Conservation (phyloP, 2,888 invertebrate species). For the Mesochorus sp. region DNA sequence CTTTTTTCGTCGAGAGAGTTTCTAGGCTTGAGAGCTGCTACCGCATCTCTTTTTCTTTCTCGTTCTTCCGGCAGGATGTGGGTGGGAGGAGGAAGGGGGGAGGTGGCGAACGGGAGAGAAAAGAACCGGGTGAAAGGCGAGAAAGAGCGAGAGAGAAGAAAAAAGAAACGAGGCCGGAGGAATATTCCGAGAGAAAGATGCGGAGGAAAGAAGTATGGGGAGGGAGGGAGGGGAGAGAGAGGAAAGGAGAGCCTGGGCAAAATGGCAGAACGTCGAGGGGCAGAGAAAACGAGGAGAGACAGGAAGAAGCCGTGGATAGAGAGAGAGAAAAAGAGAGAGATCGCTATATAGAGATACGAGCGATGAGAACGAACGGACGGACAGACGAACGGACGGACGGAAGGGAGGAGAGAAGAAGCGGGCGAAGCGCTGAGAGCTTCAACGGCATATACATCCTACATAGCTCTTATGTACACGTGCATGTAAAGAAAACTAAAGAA, state of each 20-base stretch:
- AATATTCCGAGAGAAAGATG: slow-evolving; percentile 34
- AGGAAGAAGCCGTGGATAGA: slow-evolving; percentile 57
- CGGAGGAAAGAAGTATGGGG: slow-evolving; percentile 17
- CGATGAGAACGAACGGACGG: slow-evolving; percentile 56
- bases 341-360: slow-evolving; percentile 29
- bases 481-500: slow-evolving; percentile 15
- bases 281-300: slow-evolving; percentile 37
- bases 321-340: too few relatives aligned
- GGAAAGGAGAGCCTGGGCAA: slow-evolving; percentile 31
- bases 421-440: slow-evolving; percentile 59
- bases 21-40: slow-evolving; percentile 19
- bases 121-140: slow-evolving; percentile 67
- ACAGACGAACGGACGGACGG: slow-evolving; percentile 44
- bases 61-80: slow-evolving; percentile 68
- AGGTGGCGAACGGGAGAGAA: slow-evolving; percentile 64
- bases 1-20: slow-evolving; percentile 52
- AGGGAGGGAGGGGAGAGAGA: slow-evolving; percentile 9
- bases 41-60: slow-evolving; percentile 25
- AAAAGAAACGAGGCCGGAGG: slow-evolving; percentile 40
- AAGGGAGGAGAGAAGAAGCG: slow-evolving; percentile 44
- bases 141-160: slow-evolving; percentile 49
- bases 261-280: slow-evolving; percentile 39
- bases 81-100: slow-evolving; percentile 63
- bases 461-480: slow-evolving; percentile 9
- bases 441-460: slow-evolving; percentile 29